Evolutionary conservation across 2,888 invertebrate genomes (phyloP).

Genomic region (Siphlonurus alternatus): DNA sequence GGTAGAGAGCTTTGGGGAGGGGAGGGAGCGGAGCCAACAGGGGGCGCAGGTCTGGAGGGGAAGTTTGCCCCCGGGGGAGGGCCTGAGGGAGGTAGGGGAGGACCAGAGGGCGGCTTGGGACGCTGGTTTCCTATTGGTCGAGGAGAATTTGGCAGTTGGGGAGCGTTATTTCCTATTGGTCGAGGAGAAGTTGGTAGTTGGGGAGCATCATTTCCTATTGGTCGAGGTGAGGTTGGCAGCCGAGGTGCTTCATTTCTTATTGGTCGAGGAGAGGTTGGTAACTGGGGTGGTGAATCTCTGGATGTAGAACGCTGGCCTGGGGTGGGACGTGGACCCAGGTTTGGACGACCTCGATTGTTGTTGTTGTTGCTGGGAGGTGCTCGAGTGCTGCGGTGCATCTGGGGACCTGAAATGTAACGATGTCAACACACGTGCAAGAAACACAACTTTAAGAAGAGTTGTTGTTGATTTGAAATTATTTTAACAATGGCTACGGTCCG

Average conservation of each 20-base stretch:
- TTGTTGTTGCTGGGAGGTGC: no score
- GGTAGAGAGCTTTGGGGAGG: slow-evolving; percentile 7
- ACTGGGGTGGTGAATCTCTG: no score
- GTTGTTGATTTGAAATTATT: no score
- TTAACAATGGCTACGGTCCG: no score
- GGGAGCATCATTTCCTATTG: slow-evolving; percentile 6
- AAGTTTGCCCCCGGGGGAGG: not conserved
- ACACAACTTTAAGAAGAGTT: no score
- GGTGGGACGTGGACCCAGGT: no score
- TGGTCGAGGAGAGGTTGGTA: slow-evolving; percentile 6
- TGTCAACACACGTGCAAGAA: no score
- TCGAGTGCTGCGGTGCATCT: no score
- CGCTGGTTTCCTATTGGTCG: slow-evolving; percentile 5
- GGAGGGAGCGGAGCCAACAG: slow-evolving; percentile 11
- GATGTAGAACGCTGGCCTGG: no score
- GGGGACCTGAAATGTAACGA: no score
- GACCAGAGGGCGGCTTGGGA: slow-evolving; percentile 9
- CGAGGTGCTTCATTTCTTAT: not conserved
- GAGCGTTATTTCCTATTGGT: slow-evolving; percentile 6
- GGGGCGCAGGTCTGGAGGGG: slow-evolving; percentile 5
- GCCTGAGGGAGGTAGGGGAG: not conserved
- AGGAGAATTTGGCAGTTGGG: slow-evolving; percentile 9
- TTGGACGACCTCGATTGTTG: no score
- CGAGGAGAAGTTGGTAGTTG: slow-evolving; percentile 7
- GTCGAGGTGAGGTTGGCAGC: not conserved